Base-by-base conservation (phyloP, 2,113 vertebrate species). In the Myrmecophaga tridactyla region DNA sequence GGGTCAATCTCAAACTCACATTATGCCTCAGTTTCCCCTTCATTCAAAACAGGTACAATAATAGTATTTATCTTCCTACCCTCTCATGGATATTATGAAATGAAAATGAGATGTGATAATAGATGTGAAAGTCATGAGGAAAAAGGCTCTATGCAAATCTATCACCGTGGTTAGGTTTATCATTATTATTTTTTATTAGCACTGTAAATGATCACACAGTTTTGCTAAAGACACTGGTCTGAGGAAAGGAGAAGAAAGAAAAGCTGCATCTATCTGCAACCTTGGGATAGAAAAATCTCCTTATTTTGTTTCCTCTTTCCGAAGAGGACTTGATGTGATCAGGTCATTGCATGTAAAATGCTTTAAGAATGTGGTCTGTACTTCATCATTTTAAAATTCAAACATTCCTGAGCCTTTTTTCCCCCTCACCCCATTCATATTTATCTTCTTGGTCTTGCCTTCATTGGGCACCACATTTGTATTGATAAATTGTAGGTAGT, bases 401-500 rank as follows among this genome's bases (percentile, higher is more conserved):
- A 98, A 98, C 98, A 97, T 98, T 98, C 98, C 96, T 72, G 97
- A 98, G 98, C 97, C 98, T 98, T 98, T 97, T 97, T 97, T 97
- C 92, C 97, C 88, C 98, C 96, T 97, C 87, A 84, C 95, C 95
- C 97, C 56, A 88, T 97, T 98, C 98, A 98, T 98, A 98, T 99
- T 98, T 98, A 98, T 99, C 98, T 99, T 98, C 98, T 98, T 89
- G 97, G 97, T 97, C 97, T 96, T 97, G 98, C 98, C 98, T 98
- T 98, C 98, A 97, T 97, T 51, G 97, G 98, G 97, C 95, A 96
- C 97, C 98, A 98, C 98, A 98, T 98, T 98, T 98, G 98, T 98
- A 98, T 98, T 99, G 98, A 99, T 98, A 98, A 98, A 99, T 98
- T 97, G 98, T 98, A 97, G 98, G 98, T 98, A 97, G 98, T 97